phyloP scores from a whole-genome alignment of 53 echinoderm and acorn worm genomes.

The Patiria pectinifera region DNA sequence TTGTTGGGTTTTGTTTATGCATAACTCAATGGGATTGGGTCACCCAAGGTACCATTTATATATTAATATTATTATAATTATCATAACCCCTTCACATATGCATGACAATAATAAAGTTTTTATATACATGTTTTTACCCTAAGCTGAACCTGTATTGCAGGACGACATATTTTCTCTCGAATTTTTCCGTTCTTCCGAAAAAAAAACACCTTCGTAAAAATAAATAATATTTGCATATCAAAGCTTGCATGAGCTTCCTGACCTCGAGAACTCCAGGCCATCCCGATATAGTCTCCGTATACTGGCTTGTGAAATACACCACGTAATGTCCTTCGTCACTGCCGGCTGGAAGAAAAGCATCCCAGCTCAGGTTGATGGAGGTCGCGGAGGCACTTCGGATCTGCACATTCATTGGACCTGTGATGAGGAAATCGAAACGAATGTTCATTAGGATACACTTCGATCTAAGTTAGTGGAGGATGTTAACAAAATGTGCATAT shows the following conservation, averaged over 20 bases:
- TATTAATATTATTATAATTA: too few relatives aligned
- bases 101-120: too few relatives aligned
- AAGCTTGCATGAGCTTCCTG: neutral
- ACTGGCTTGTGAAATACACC: conserved; percentile 79
- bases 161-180: too few relatives aligned
- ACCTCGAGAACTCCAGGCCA: conserved; percentile 76
- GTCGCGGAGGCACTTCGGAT: conserved; percentile 84
- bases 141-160: too few relatives aligned
- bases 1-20: too few relatives aligned
- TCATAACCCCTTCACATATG: too few relatives aligned
- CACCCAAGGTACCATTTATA: too few relatives aligned
- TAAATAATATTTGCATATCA: neutral
- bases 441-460: neutral
- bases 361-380: conserved; percentile 92
- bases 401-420: conserved; percentile 82
- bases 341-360: conserved; percentile 68
- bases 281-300: conserved; percentile 66
- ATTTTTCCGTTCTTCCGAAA: too few relatives aligned
- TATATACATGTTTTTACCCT: too few relatives aligned
- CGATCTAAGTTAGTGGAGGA: too few relatives aligned
- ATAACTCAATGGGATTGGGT: too few relatives aligned
- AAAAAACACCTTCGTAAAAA: neutral
- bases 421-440: neutral
- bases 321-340: conserved; percentile 69
- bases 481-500: too few relatives aligned